Percentiles rank a stretch among this genome's conserved stretches.
Evolutionary conservation across 2,113 vertebrate species (phyloP).

Genomic region (Epinephelus moara): DNA sequence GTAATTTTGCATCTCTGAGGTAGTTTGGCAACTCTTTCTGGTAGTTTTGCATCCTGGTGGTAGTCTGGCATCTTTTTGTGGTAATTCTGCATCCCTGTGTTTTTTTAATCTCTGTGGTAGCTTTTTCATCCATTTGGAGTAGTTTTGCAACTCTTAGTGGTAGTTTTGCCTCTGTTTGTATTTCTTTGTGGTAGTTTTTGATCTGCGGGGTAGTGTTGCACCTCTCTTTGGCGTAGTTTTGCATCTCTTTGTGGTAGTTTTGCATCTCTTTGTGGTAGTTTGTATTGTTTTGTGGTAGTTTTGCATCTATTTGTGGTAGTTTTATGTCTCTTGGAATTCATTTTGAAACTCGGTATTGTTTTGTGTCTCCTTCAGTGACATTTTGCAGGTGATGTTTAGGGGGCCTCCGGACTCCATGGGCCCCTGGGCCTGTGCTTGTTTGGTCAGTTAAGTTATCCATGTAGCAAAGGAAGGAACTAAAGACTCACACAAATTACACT

Average conservation of each 20-base stretch:
- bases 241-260: background rate
- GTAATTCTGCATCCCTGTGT: background rate
- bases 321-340: background rate
- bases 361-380: background rate
- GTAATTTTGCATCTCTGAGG: background rate
- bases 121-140: too few relatives aligned
- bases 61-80: too few relatives aligned
- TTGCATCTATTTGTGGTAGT: background rate
- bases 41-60: background rate
- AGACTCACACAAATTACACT: background rate
- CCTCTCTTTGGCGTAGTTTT: background rate
- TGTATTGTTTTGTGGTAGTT: background rate
- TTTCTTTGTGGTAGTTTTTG: background rate
- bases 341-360: background rate
- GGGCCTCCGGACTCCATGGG: background rate
- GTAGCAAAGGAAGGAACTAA: conserved; percentile 1
- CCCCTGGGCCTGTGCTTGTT: background rate
- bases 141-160: background rate
- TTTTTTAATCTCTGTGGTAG: background rate
- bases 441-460: background rate
- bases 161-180: background rate
- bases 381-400: background rate
- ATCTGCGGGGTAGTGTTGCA: background rate
- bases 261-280: background rate
- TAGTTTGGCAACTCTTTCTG: too few relatives aligned